Evolutionary conservation across 1,140 invertebrate genomes (phyloP), one percentile per base, ranked within the genome.

Genomic region (Parasteatoda tepidariorum): DNA sequence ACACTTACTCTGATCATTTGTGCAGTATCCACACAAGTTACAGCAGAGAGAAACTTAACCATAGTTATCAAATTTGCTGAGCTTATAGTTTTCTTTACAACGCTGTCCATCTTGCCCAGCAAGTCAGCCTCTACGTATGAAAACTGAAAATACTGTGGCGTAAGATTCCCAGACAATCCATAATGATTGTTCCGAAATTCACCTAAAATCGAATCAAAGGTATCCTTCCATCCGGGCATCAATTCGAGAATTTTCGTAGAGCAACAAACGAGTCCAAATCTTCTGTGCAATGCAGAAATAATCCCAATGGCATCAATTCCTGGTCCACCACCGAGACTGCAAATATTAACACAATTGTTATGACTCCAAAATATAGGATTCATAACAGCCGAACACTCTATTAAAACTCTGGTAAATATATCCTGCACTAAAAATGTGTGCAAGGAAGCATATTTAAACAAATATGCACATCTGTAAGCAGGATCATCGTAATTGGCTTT

Each of bases 271-370:
- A 31, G 30, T 2, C 33, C n/a, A 15, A 64, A 64, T 13, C 13
- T 5, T 30, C 41, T 4, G 22, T 64, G 26, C 22, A 76, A 13
- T 11, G 74, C 74, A 64, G 74, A n/a, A 24, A 62, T 3, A 24
- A 41, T 13, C 11, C 74, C 74, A 5, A 76, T 22, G 3, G 64
- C 26, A 31, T 76, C 74, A 11, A 11, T 62, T 3, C 74, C 74
- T 13, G 74, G 74, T 2, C 74, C 74, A 9, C 59, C 34, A 4
- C 74, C 74, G 3, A 76, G 33, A 41, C 74, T 64, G 38, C 74
- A 76, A 9, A 76, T 62, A 13, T 48, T 76, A 4, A 67, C 62
- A n/a, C n/a, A n/a, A n/a, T n/a, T n/a, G n/a, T n/a, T n/a, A n/a
- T n/a, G n/a, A n/a, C n/a, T n/a, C n/a, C n/a, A n/a, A n/a, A n/a